Conservation (phyloP, 2,888 invertebrate genomes). For the Caenorhabditis sp. region DNA sequence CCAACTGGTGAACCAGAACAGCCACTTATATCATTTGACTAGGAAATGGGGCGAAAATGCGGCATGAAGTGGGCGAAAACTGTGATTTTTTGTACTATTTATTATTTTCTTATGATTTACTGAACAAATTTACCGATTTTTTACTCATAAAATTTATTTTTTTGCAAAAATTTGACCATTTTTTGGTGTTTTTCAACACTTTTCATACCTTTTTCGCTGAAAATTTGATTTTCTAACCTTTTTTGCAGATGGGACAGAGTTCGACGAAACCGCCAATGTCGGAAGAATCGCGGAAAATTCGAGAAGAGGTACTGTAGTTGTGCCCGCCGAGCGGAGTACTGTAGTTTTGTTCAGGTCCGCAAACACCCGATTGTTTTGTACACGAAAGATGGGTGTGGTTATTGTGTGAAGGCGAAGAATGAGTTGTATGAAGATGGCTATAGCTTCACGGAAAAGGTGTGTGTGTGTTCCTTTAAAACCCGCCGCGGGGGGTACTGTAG, state of each 20-base stretch:
- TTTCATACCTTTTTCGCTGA: neutral
- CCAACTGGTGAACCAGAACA: conserved; percentile 11
- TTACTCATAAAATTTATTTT: neutral
- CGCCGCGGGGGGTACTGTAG: conserved; percentile 10
- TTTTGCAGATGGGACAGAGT: conserved; percentile 26
- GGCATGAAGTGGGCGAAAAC: too few species aligned
- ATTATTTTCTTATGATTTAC: neutral
- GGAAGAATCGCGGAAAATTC: conserved; percentile 35
- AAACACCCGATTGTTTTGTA: conserved; percentile 61
- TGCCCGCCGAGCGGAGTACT: neutral
- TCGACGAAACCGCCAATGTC: conserved; percentile 32
- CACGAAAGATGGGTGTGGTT: conserved; percentile 63
- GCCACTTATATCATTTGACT: conserved; percentile 41
- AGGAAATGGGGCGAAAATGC: too few species aligned
- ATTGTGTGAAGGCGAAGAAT: conserved; percentile 64
- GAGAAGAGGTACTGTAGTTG: conserved; percentile 42
- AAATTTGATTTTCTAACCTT: neutral
- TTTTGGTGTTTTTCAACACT: neutral
- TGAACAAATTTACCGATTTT: neutral
- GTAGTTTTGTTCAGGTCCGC: conserved; percentile 21
- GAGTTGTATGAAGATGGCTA: conserved; percentile 59
- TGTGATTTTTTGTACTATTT: neutral
- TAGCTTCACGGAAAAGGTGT: conserved; percentile 54
- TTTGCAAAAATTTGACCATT: neutral
- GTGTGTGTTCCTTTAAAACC: neutral